These are phyloP conservation scores for Acrocyrtus sp. DNA, from an alignment of 2,888 invertebrate species.

Conservation along the genomic window DNA sequence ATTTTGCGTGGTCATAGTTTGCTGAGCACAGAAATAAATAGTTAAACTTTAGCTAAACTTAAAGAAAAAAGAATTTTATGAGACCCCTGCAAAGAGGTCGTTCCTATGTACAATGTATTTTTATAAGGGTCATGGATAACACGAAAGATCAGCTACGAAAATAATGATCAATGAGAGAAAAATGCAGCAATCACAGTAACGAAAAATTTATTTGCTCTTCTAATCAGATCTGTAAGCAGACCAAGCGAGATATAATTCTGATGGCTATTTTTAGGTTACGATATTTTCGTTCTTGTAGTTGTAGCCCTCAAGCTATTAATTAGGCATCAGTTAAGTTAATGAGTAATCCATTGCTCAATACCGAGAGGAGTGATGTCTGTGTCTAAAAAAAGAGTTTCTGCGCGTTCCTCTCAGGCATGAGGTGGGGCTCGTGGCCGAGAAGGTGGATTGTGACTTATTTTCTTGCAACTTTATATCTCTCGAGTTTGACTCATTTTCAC, in stretches of 20 bases:
- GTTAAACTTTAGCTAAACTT: background rate
- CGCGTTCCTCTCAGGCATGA: background rate
- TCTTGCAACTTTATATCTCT: background rate
- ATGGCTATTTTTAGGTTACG: background rate
- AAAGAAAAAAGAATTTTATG: conserved; percentile 1
- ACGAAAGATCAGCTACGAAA: conserved; percentile 1
- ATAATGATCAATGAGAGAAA: background rate
- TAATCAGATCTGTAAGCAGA: background rate
- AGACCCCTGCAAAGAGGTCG: conserved; percentile 22
- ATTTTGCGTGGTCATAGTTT: conserved; percentile 44
- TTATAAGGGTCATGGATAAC: conserved; percentile 50
- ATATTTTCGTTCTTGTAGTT: too few relatives aligned
- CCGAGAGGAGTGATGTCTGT: too few relatives aligned
- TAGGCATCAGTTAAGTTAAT: background rate
- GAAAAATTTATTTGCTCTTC: too few relatives aligned
- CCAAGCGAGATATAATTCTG: background rate
- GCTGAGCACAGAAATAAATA: conserved; percentile 29
- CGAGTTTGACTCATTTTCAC: background rate
- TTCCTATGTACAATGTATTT: conserved; percentile 1
- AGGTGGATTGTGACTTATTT: background rate
- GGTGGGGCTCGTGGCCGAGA: background rate
- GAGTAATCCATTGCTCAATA: background rate
- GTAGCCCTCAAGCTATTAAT: background rate
- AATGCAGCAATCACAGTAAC: background rate
- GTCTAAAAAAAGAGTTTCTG: too few relatives aligned